Base-by-base conservation (phyloP, 2,113 vertebrate genomes). In the Leiothrix lutea region DNA sequence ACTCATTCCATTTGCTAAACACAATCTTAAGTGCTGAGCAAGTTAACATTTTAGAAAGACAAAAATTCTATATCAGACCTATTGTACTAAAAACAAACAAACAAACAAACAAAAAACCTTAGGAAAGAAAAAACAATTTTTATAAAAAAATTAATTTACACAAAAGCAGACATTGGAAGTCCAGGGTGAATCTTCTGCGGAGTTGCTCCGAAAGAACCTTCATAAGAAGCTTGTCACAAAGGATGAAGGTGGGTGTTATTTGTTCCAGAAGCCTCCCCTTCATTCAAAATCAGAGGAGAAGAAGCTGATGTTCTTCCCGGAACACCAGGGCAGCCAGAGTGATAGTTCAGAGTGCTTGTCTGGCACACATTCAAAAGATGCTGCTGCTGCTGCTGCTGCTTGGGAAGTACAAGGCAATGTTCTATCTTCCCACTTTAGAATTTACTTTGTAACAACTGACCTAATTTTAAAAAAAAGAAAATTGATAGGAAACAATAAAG, bases 1-100 rank as follows among this genome's bases (percentile, higher is more conserved):
- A 18, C 14, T 66, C 72, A 47, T 91, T 74, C 42, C n/a, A 38
- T 65, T 75, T 93, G 38, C 87, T 77, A 93, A 83, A 72, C 58
- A 90, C 67, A 90, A 56, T 90, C 56, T 44, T 82, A 62, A 62
- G 58, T 2, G 2, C 47, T 80, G 58, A 88, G 14, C n/a, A 54
- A 9, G 31, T 24, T 28, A 57, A 38, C 23, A 70, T 45, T 85
- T 75, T 29, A 90, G 62, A 40, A 65, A 69, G 31, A 36, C 8
- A 85, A 77, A n/a, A 58, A n/a, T 61, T 53, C 22, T 64, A 0
- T 8, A 24, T 40, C 12, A 58, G 19, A 80, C 14, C 22, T 53
- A 23, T 8, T 1, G 0, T n/a, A 51, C 25, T 80, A 6, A 12
- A 17, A 11, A n/a, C n/a, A n/a, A n/a, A n/a, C n/a, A n/a, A n/a